A percentile compares a stretch with the other conserved stretches of the same genome.
These are phyloP conservation scores for Calephelis perditalis DNA, from an alignment of 2,888 invertebrate genomes.

Conservation along the genomic window DNA sequence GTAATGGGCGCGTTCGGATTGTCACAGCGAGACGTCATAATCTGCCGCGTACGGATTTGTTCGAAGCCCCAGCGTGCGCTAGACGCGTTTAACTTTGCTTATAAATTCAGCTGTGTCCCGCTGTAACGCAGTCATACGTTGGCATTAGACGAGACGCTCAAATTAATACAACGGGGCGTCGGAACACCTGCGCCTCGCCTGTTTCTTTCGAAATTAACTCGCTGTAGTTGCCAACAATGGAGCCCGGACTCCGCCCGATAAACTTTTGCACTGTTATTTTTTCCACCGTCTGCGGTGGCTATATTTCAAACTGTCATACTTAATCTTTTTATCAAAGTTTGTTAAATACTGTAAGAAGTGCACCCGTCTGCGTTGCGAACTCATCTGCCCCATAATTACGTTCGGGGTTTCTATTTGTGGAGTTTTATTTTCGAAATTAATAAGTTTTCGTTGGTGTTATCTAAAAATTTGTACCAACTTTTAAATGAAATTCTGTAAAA, in stretches of 20 bases:
- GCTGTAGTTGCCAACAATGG: conserved; percentile 64
- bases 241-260: conserved; percentile 46
- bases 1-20: conserved; percentile 36
- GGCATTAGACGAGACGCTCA: conserved; percentile 67
- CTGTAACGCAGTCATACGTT: conserved; percentile 59
- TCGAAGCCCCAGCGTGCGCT: conserved; percentile 44
- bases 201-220: conserved; percentile 76
- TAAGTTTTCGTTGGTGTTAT: conserved; percentile 26
- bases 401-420: conserved; percentile 47
- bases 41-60: conserved; percentile 54
- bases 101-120: conserved; percentile 62
- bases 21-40: conserved; percentile 56
- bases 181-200: conserved; percentile 65
- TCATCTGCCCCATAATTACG: conserved; percentile 69
- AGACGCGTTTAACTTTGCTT: conserved; percentile 56
- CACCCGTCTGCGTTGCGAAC: conserved; percentile 61
- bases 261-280: conserved; percentile 70
- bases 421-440: conserved; percentile 34
- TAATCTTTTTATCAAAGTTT: conserved; percentile 79
- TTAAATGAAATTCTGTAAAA: conserved; percentile 18
- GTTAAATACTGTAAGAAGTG: conserved; percentile 72
- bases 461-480: conserved; percentile 18
- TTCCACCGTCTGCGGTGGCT: conserved; percentile 63
- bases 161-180: conserved; percentile 65
- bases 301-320: conserved; percentile 78